A percentile compares a stretch with the other conserved stretches of the same genome.
Conservation (phyloP, 2,113 vertebrate species). For the Grus americana region DNA sequence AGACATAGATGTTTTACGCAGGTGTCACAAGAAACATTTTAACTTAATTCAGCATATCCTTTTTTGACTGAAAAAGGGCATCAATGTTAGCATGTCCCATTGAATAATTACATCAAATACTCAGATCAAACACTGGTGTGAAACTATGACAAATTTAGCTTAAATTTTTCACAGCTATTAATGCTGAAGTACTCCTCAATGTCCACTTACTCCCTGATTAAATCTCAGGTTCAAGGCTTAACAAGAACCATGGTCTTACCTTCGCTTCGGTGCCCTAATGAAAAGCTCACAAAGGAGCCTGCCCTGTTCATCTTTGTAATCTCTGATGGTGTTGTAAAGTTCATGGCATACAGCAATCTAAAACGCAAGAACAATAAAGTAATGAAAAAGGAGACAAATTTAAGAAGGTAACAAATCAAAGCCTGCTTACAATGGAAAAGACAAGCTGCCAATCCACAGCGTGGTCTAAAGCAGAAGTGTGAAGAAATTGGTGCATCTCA, state of each 20-base stretch:
- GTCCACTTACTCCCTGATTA: background rate
- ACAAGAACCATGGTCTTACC: constrained; percentile 72
- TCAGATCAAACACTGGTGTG: background rate
- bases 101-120: background rate
- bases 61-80: background rate
- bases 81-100: background rate
- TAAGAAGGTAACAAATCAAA: background rate
- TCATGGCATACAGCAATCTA: constrained; percentile 99
- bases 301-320: constrained; percentile 98
- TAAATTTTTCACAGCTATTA: background rate
- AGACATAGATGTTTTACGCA: background rate
- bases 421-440: background rate
- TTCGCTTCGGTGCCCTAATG: constrained; percentile 95
- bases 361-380: background rate
- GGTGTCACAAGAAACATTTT: background rate
- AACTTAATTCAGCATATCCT: background rate
- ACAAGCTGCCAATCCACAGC: background rate
- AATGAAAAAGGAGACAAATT: background rate
- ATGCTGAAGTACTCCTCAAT: background rate
- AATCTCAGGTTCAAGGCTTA: background rate
- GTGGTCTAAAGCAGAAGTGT: background rate
- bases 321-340: constrained; percentile 95
- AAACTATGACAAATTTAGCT: background rate
- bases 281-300: constrained; percentile 97
- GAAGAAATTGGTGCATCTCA: background rate